Evolutionary conservation across 2,797 vertebrate species (phyloP), one percentile per base, ranked within the genome.

Genomic region (Novumbra hubbsi): DNA sequence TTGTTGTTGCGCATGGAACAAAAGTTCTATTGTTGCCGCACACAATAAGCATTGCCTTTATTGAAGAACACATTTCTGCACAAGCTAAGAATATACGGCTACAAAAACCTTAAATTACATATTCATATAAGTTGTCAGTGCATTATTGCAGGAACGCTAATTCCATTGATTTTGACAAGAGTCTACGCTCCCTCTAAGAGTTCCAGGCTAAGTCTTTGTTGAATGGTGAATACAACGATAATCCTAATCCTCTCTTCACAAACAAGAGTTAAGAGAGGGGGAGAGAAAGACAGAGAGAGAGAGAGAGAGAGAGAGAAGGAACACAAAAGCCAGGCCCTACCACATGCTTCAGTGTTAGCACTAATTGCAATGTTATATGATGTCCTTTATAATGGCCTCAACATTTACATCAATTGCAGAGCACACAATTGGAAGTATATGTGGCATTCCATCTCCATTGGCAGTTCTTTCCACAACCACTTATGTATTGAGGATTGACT

Each of bases 171-270:
- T 85, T 82, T 83, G 78, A 79, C 77, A 80, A 78, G 81, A 70
- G 76, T 71, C 72, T 79, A 74, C 68, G 78, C 82, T 80, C 80
- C 77, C 75, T 82, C 78, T 71, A 84, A 81, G 79, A 84, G 84
- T 80, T 79, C 80, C 73, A 81, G 84, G 80, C 84, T 78, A 84
- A 82, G 76, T 86, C 82, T 79, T 84, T 82, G 80, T 80, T 82
- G 73, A 79, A 79, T 75, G 76, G 73, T 70, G 80, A 86, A 82
- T 84, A 84, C 82, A 84, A 80, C 73, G 77, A 81, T 85, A 87
- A 85, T 85, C 84, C 82, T 84, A 83, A 87, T 87, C 81, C 84
- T 65, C 73, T 81, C 84, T 84, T 85, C 80, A 83, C 84, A 82
- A 80, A 67, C 76, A 83, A 74, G 72, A 78, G 78, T 77, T 76